Conservation (phyloP, 2,113 vertebrate genomes). For the Dissostichus mawsoni region DNA sequence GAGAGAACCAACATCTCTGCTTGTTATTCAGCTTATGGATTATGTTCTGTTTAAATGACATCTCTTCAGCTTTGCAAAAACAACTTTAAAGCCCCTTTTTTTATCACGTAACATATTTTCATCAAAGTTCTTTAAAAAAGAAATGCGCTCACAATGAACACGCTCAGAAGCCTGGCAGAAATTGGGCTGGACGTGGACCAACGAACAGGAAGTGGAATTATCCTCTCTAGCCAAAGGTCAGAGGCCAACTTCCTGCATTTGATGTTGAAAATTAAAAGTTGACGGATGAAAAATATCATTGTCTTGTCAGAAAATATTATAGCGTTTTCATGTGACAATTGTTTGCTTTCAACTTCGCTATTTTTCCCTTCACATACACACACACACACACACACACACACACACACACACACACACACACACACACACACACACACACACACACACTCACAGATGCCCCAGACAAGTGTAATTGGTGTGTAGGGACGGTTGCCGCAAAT, state of each 20-base stretch:
- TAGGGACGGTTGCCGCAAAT: conserved; percentile 79
- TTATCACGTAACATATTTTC: conserved; percentile 67
- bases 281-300: conserved; percentile 48
- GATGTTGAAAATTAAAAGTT: conserved; percentile 21
- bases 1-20: conserved; percentile 63
- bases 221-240: conserved; percentile 39
- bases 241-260: conserved; percentile 45
- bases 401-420: conserved; percentile 15
- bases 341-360: conserved; percentile 47
- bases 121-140: conserved; percentile 67
- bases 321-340: conserved; percentile 52
- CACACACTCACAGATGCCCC: conserved; percentile 54
- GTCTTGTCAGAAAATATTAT: conserved; percentile 31
- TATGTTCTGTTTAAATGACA: conserved; percentile 80
- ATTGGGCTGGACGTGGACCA: conserved; percentile 49
- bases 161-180: conserved; percentile 41
- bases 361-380: not conserved
- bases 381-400: conserved; percentile 40
- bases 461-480: conserved; percentile 83
- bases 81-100: conserved; percentile 72
- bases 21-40: conserved; percentile 80
- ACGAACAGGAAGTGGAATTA: conserved; percentile 54
- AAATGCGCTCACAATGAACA: conserved; percentile 59
- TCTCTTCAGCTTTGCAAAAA: conserved; percentile 72
- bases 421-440: conserved; percentile 18